A percentile compares a stretch with the other conserved stretches of the same genome.
Evolutionary conservation across 2,888 invertebrate species (phyloP).

Genomic region (Therioaphis trifolii): DNA sequence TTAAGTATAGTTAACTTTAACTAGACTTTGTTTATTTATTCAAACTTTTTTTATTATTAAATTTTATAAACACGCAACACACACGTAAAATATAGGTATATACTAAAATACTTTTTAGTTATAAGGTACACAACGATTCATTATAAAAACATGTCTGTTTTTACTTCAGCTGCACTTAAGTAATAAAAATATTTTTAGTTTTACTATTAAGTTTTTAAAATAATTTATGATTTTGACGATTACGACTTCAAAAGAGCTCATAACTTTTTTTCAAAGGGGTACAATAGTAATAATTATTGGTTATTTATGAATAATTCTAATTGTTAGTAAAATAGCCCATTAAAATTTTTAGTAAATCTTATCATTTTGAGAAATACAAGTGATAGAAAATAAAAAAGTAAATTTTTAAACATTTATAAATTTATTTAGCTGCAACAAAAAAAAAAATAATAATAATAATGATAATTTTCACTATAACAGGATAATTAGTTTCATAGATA

Average conservation of each 20-base stretch:
- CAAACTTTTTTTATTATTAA: slow-evolving; percentile 54
- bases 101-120: slow-evolving; percentile 43
- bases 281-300: neutral
- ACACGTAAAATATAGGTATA: slow-evolving; percentile 7
- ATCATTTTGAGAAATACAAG: too few species aligned
- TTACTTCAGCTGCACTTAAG: slow-evolving; percentile 1
- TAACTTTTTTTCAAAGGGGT: neutral
- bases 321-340: too few species aligned
- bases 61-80: slow-evolving; percentile 28
- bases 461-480: too few species aligned
- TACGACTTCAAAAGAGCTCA: neutral
- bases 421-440: too few species aligned
- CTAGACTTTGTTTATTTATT: slow-evolving; percentile 51
- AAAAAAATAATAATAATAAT: neutral
- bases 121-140: slow-evolving; percentile 33
- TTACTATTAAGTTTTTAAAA: slow-evolving; percentile 37
- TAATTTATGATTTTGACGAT: slow-evolving; percentile 10
- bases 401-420: too few species aligned
- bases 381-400: too few species aligned
- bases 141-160: slow-evolving; percentile 33
- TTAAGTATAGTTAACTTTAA: slow-evolving; percentile 37
- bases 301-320: neutral
- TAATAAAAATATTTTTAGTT: neutral
- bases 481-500: too few species aligned
- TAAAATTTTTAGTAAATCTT: too few species aligned